These are phyloP conservation scores for Heliconius aoede DNA, from an alignment of 2,888 invertebrate genomes.

Conservation along the genomic window DNA sequence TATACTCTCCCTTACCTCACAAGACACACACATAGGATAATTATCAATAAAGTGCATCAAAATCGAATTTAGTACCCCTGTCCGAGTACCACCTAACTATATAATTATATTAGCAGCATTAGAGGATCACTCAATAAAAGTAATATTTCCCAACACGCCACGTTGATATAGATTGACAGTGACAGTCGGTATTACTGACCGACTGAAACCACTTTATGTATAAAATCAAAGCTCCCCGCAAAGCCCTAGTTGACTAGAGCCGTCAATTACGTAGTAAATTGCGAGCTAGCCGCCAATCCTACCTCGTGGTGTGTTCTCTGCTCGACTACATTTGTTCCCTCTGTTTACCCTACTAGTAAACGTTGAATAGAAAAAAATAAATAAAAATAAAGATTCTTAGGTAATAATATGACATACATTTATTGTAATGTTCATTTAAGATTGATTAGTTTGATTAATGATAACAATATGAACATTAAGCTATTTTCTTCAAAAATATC, in stretches of 20 bases:
- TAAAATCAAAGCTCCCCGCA: constrained; percentile 43
- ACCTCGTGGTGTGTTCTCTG: constrained; percentile 13
- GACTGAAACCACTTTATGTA: constrained; percentile 40
- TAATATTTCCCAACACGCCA: background rate
- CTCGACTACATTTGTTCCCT: background rate
- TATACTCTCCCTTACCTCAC: no score
- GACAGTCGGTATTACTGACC: constrained; percentile 34
- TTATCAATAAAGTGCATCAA: background rate
- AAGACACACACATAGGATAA: background rate
- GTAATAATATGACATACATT: no score
- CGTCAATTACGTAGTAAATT: constrained; percentile 52
- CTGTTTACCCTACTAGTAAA: no score
- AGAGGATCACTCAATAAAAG: background rate
- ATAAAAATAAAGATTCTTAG: no score
- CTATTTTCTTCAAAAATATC: no score
- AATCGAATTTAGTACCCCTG: background rate
- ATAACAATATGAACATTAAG: no score
- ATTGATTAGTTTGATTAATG: no score
- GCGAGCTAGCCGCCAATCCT: constrained; percentile 46
- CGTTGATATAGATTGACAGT: constrained; percentile 3
- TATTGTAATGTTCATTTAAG: no score
- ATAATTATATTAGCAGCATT: background rate
- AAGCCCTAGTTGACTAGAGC: constrained; percentile 49
- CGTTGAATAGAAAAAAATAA: no score
- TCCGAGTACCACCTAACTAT: background rate